phyloP scores from a whole-genome alignment of 2,888 invertebrate genomes.

The Ophion slaviceki region DNA sequence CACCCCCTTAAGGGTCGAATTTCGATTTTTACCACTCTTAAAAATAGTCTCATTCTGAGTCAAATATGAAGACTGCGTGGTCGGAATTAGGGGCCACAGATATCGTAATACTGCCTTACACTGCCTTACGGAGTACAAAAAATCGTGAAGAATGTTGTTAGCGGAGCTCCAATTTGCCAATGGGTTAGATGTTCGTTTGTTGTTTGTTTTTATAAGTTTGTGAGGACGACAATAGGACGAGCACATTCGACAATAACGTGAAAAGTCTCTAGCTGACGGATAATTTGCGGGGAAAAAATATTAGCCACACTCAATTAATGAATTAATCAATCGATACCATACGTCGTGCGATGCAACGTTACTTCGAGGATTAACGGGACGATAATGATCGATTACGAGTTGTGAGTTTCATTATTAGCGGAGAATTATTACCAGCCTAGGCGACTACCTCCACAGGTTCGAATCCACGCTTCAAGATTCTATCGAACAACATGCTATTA shows the following conservation, averaged over 20 bases:
- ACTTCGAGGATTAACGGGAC: conserved; percentile 55
- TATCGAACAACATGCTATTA: conserved; percentile 43
- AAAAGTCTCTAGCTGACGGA: conserved; percentile 4
- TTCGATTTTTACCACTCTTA: too few relatives aligned
- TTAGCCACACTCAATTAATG: conserved; percentile 40
- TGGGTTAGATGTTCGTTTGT: conserved; percentile 63
- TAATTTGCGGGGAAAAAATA: conserved; percentile 40
- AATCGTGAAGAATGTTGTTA: conserved; percentile 42
- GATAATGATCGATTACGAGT: conserved; percentile 55
- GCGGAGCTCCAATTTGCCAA: conserved; percentile 67
- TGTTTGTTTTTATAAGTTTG: conserved; percentile 8
- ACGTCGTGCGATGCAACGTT: conserved; percentile 75
- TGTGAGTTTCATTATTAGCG: conserved; percentile 19
- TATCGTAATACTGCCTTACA: neutral
- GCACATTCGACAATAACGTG: conserved; percentile 45
- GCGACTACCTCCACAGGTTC: neutral
- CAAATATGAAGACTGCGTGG: too few relatives aligned
- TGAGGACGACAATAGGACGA: conserved; percentile 19
- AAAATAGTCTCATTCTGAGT: too few relatives aligned
- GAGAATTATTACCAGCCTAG: conserved; percentile 25
- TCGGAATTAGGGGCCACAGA: neutral
- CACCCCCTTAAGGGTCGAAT: too few relatives aligned
- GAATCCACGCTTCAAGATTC: neutral
- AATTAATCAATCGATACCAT: conserved; percentile 73
- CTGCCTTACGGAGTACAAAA: neutral